Conservation (phyloP, 2,113 vertebrate genomes). For the Pogona vitticeps region DNA sequence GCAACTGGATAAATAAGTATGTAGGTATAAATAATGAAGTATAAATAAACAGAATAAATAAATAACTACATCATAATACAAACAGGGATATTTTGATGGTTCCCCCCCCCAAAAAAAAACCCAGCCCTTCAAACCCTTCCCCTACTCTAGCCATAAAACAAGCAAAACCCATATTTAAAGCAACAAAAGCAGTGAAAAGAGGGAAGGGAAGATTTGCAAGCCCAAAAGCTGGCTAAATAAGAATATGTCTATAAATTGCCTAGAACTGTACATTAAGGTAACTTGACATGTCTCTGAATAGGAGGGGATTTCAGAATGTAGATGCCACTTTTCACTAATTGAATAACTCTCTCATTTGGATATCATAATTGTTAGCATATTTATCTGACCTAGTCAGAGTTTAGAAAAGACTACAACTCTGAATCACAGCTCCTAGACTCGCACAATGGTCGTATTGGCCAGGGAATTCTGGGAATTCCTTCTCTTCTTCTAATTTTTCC, state of each 20-base stretch:
- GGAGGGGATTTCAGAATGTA: background rate
- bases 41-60: too few species aligned
- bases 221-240: background rate
- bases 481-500: too few species aligned
- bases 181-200: background rate
- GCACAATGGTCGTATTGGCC: background rate
- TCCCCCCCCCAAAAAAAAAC: background rate
- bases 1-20: too few species aligned
- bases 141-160: background rate
- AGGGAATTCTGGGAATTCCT: background rate
- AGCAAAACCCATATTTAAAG: background rate
- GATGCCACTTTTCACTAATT: background rate
- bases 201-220: background rate
- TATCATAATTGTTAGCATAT: background rate
- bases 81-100: background rate
- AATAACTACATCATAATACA: background rate
- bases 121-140: background rate
- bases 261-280: background rate
- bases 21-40: too few species aligned
- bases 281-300: background rate
- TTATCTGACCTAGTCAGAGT: background rate
- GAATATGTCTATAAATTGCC: background rate
- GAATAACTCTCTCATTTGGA: background rate
- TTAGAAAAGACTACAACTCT: background rate
- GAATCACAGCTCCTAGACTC: background rate